Evolutionary conservation across 2,888 invertebrate species (phyloP).

Genomic region (Harpalus rubripes): DNA sequence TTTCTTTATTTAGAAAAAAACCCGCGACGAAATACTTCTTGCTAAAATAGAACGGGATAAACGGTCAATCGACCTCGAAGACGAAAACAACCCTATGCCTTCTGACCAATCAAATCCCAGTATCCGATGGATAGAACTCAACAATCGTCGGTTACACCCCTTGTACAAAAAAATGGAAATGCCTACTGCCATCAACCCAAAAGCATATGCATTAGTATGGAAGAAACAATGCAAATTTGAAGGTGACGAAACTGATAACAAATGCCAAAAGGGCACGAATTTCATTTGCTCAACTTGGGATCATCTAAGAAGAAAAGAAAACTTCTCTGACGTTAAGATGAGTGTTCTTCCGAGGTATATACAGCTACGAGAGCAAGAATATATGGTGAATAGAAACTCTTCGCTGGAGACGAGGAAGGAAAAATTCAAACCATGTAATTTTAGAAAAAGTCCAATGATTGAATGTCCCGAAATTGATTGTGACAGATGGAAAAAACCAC

Average conservation of each 20-base stretch:
- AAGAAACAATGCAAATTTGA: neutral
- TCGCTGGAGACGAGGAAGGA: neutral
- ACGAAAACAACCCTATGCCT: conserved; percentile 72
- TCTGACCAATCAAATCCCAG: conserved; percentile 71
- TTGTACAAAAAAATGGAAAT: conserved; percentile 72
- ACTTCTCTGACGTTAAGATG: conserved; percentile 25
- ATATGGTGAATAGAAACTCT: neutral
- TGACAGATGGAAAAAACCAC: neutral
- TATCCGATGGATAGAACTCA: conserved; percentile 73
- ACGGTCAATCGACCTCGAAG: neutral
- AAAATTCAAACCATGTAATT: neutral
- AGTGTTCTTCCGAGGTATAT: neutral
- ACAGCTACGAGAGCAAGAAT: neutral
- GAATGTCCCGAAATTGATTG: conserved; percentile 10
- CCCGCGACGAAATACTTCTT: conserved; percentile 1
- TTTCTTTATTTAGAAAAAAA: conserved; percentile 21
- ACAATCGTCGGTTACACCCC: conserved; percentile 74
- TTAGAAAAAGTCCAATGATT: neutral
- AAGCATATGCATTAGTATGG: neutral
- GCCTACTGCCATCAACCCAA: neutral
- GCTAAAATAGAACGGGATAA: conserved; percentile 55
- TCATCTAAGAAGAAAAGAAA: conserved; percentile 33
- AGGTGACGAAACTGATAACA: neutral
- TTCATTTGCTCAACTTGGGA: neutral
- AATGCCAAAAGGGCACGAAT: neutral